These are phyloP conservation scores for Falco peregrinus DNA, from an alignment of 2,797 vertebrate genomes.

Conservation along the genomic window DNA sequence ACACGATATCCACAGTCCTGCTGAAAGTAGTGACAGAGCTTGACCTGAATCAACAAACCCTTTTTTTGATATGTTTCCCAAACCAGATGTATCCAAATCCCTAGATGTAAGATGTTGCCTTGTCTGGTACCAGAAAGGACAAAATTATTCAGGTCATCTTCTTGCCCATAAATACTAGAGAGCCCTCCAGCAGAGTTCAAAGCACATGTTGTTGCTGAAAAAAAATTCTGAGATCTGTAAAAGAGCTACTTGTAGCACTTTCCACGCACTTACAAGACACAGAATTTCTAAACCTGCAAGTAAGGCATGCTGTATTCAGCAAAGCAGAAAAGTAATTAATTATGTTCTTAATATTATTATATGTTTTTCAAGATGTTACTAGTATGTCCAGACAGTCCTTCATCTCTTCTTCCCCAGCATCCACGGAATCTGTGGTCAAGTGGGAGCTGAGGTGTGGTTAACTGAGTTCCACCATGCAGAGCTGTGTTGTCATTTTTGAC, in stretches of 20 bases:
- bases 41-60: background rate
- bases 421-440: background rate
- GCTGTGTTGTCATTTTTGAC: background rate
- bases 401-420: background rate
- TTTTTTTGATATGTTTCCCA: background rate
- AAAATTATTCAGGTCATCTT: slow-evolving; percentile 13
- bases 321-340: background rate
- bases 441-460: background rate
- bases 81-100: background rate
- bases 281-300: background rate
- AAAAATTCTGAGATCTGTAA: background rate
- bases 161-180: background rate
- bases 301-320: background rate
- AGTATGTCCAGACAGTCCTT: background rate
- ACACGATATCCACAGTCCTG: background rate
- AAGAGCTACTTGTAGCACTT: background rate
- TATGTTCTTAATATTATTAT: background rate
- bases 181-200: slow-evolving; percentile 26
- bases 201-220: background rate
- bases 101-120: background rate
- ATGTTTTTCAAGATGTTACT: background rate
- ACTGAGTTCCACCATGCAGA: background rate
- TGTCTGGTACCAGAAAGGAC: background rate
- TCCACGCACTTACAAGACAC: background rate
- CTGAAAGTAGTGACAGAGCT: background rate